phyloP scores from a whole-genome alignment of 1,140 invertebrate species.

The Holotrichia oblita region DNA sequence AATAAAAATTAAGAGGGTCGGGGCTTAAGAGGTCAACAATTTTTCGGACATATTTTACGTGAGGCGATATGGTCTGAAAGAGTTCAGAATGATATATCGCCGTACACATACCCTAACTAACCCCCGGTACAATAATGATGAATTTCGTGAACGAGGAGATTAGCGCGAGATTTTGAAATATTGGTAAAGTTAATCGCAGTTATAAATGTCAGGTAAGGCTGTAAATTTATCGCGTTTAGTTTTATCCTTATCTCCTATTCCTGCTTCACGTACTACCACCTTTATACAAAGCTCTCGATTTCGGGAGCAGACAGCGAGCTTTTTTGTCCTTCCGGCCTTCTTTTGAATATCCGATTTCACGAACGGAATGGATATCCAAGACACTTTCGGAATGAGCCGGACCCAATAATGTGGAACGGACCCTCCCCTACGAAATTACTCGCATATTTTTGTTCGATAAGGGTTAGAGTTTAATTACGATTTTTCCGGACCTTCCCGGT shows the following conservation, averaged over 20 bases:
- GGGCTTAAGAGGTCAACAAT: constrained; percentile 14
- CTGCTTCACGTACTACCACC: not conserved
- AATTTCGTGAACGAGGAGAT: constrained; percentile 24
- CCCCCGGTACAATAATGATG: constrained; percentile 10
- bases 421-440: not conserved
- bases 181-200: constrained; percentile 31
- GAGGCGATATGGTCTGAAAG: constrained; percentile 1
- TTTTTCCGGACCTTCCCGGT: not conserved
- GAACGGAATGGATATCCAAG: not conserved
- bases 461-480: constrained; percentile 8
- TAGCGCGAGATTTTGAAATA: constrained; percentile 35
- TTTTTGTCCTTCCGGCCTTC: not conserved
- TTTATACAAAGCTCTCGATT: not conserved
- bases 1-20: constrained; percentile 29
- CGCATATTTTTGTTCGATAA: constrained; percentile 17
- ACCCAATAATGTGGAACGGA: not conserved
- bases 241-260: constrained; percentile 10
- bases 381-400: not conserved
- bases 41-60: constrained; percentile 27
- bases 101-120: not conserved
- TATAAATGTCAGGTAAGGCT: constrained; percentile 31
- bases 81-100: constrained; percentile 10
- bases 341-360: constrained; percentile 12
- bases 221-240: constrained; percentile 24
- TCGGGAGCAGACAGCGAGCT: not conserved